Evolutionary conservation across 37 sponge, comb jelly and placozoan species (phyloP).

Genomic region (Sycon ciliatum): DNA sequence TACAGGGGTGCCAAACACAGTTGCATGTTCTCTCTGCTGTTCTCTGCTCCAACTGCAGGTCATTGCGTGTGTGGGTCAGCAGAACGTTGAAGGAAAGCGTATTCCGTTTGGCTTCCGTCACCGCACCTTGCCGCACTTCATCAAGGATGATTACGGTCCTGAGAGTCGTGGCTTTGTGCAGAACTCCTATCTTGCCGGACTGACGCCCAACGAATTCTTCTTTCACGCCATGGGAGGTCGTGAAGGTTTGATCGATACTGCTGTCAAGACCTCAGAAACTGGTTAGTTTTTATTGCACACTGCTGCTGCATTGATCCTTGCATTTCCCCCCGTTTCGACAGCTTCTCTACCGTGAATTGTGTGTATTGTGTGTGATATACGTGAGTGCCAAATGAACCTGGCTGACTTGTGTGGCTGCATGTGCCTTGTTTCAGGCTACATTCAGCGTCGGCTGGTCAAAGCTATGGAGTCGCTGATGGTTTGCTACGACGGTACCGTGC

Average conservation of each 20-base stretch:
- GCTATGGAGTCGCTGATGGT: slow-evolving; percentile 98
- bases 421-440: slow-evolving; percentile 57
- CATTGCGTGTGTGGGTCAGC: slow-evolving; percentile 98
- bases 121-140: slow-evolving; percentile 97
- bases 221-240: slow-evolving; percentile 99
- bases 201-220: slow-evolving; percentile 98
- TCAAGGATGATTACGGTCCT: slow-evolving; percentile 99
- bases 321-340: background rate
- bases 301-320: background rate
- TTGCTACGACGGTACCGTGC: slow-evolving; percentile 89
- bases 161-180: slow-evolving; percentile 98
- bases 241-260: slow-evolving; percentile 97
- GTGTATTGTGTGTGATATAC: too few relatives aligned
- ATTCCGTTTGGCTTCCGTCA: slow-evolving; percentile 98
- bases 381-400: too few relatives aligned
- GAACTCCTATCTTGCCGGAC: slow-evolving; percentile 97
- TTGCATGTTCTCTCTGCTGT: too few relatives aligned
- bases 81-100: slow-evolving; percentile 99
- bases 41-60: slow-evolving; percentile 43
- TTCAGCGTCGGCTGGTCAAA: slow-evolving; percentile 96
- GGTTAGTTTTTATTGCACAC: slow-evolving; percentile 32
- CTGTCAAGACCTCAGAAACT: slow-evolving; percentile 98
- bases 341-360: too few relatives aligned
- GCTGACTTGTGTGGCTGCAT: too few relatives aligned
- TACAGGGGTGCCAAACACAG: too few relatives aligned